Percentiles rank a stretch among this genome's conserved stretches.
Conservation (phyloP, 1,140 invertebrate genomes). For the Vollenhovia emeryi region DNA sequence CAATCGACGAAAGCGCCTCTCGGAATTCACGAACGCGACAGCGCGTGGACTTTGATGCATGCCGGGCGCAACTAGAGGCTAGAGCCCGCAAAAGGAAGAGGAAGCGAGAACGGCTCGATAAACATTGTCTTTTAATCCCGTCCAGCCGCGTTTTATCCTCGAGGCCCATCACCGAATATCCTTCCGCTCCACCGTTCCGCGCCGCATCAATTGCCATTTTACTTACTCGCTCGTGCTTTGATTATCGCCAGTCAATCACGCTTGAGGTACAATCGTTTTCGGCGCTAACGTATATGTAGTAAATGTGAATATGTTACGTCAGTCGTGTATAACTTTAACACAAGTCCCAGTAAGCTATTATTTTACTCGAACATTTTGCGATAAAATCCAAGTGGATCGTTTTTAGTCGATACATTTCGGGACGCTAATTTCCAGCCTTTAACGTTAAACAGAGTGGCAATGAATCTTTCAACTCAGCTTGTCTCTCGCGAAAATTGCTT, state of each 20-base stretch:
- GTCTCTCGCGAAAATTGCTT: not conserved
- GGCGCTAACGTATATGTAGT: not conserved
- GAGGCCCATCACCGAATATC: conserved; percentile 1
- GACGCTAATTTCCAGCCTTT: not conserved
- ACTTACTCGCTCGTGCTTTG: conserved; percentile 11
- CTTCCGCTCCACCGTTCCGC: not conserved
- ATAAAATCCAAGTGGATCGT: not conserved
- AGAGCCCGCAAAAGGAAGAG: conserved; percentile 9
- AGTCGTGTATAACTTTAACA: not conserved
- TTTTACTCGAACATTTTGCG: not conserved
- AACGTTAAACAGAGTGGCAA: not conserved
- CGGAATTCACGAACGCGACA: conserved; percentile 62
- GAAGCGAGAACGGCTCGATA: conserved; percentile 27
- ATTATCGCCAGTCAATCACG: not conserved
- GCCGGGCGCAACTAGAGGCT: conserved; percentile 3
- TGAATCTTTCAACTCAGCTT: not conserved
- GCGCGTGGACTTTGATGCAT: conserved; percentile 50
- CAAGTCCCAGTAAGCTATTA: not conserved
- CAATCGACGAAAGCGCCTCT: conserved; percentile 66
- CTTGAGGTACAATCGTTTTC: not conserved
- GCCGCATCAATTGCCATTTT: conserved; percentile 1
- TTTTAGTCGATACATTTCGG: not conserved
- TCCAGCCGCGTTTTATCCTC: conserved; percentile 1
- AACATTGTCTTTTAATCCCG: conserved; percentile 51
- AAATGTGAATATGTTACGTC: not conserved